Conservation (phyloP, 2,888 invertebrate genomes). For the Schizaphis graminum region DNA sequence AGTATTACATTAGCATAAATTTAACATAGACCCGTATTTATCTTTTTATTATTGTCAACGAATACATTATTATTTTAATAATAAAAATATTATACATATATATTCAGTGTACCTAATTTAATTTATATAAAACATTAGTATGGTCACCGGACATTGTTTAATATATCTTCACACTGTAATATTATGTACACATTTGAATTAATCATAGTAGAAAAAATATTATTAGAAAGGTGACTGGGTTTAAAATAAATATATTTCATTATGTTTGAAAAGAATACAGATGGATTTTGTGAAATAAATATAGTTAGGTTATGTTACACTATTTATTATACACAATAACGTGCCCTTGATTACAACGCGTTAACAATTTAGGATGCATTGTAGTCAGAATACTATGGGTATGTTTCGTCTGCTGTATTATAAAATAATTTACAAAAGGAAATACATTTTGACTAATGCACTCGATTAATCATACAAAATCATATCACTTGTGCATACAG, state of each 20-base stretch:
- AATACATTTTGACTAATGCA: slow-evolving; percentile 50
- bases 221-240: not conserved
- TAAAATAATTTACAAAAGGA: slow-evolving; percentile 47
- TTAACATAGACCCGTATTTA: not conserved
- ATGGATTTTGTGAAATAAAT: not conserved
- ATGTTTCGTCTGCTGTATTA: slow-evolving; percentile 36
- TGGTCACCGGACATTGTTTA: not conserved
- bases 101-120: not conserved
- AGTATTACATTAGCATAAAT: not conserved
- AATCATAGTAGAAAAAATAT: not conserved
- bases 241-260: slow-evolving; percentile 2
- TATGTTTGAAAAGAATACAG: not conserved
- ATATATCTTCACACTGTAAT: not conserved
- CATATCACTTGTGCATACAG: not conserved
- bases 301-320: not conserved
- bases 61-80: not conserved
- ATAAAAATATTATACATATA: not conserved
- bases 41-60: not conserved
- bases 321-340: not conserved
- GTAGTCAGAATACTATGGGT: slow-evolving; percentile 20
- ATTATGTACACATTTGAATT: not conserved
- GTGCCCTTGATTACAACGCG: slow-evolving; percentile 43
- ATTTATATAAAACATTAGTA: not conserved
- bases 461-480: slow-evolving; percentile 49
- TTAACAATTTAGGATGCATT: slow-evolving; percentile 47